A percentile compares a stretch with the other conserved stretches of the same genome.
Evolutionary conservation across 2,113 vertebrate species (phyloP).

Genomic region (Tragelaphus buxtoni): DNA sequence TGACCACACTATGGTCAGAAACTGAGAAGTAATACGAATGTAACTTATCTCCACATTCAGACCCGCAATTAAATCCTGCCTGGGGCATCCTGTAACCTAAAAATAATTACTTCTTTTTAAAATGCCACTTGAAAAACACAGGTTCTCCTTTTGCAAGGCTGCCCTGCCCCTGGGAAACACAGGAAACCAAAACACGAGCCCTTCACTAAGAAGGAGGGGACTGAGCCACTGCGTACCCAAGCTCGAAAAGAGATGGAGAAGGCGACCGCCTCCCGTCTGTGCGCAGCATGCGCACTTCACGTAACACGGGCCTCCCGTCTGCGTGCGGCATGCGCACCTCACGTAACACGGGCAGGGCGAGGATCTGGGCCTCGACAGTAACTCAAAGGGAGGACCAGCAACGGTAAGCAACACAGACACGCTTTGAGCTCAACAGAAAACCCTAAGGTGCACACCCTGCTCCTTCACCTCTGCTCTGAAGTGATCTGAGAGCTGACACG

Average conservation of each 20-base stretch:
- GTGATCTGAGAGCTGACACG: neutral
- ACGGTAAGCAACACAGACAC: neutral
- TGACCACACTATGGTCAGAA: too few relatives aligned
- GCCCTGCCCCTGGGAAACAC: neutral
- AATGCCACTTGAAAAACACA: neutral
- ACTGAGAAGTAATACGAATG: neutral
- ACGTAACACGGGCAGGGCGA: neutral
- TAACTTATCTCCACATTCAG: neutral
- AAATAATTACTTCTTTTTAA: neutral
- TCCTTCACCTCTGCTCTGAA: neutral
- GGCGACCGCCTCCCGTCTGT: neutral
- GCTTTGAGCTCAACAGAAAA: rapidly evolving
- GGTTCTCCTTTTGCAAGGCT: neutral
- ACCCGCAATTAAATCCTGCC: neutral
- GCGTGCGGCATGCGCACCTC: rapidly evolving
- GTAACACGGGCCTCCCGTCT: neutral
- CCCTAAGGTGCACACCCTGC: rapidly evolving
- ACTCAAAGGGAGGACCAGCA: rapidly evolving
- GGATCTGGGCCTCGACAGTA: neutral
- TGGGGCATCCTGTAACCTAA: neutral
- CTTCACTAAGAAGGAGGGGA: neutral
- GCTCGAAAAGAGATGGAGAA: too few relatives aligned
- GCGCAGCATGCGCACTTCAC: rapidly evolving
- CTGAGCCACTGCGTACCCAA: neutral
- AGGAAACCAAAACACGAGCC: neutral